A percentile compares a stretch with the other conserved stretches of the same genome.
Conservation (phyloP, 92 coral and sea anemone species). For the Porites divaricata region DNA sequence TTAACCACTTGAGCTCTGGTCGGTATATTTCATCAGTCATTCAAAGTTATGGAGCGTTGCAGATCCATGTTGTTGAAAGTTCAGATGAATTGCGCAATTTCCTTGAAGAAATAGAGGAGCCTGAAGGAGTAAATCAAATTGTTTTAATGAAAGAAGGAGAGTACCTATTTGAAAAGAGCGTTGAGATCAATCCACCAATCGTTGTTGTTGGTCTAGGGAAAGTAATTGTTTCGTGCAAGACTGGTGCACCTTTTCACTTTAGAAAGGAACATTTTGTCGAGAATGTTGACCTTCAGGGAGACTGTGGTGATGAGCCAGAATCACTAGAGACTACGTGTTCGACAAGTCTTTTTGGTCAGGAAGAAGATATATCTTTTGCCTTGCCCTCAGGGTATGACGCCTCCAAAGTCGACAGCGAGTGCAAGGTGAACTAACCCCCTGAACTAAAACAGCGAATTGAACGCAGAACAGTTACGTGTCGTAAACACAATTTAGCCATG, state of each 20-base stretch:
- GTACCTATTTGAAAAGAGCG: background rate
- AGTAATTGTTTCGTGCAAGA: slow-evolving; percentile 3
- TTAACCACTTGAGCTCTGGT: slow-evolving; percentile 14
- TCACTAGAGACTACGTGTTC: background rate
- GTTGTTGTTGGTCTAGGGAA: slow-evolving; percentile 5
- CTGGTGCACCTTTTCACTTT: slow-evolving; percentile 1
- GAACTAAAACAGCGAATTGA: background rate
- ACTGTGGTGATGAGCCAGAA: background rate
- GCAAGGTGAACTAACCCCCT: background rate
- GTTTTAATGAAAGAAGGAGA: slow-evolving; percentile 16
- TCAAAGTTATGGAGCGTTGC: background rate
- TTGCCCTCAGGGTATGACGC: background rate
- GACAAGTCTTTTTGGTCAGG: background rate
- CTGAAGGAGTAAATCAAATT: slow-evolving; percentile 1
- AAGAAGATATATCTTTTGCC: slow-evolving; percentile 3
- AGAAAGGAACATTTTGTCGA: background rate
- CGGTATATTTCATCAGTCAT: background rate
- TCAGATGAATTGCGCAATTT: background rate
- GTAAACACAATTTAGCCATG: too few relatives aligned
- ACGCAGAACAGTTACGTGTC: background rate
- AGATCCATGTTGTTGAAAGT: background rate
- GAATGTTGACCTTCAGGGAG: background rate
- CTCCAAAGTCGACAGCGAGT: background rate
- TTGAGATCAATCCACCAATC: background rate
- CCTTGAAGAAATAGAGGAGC: background rate